Percentiles rank a stretch among this genome's conserved stretches.
phyloP scores from a whole-genome alignment of 2,797 vertebrate species.

The Malacoctenus gilli region DNA sequence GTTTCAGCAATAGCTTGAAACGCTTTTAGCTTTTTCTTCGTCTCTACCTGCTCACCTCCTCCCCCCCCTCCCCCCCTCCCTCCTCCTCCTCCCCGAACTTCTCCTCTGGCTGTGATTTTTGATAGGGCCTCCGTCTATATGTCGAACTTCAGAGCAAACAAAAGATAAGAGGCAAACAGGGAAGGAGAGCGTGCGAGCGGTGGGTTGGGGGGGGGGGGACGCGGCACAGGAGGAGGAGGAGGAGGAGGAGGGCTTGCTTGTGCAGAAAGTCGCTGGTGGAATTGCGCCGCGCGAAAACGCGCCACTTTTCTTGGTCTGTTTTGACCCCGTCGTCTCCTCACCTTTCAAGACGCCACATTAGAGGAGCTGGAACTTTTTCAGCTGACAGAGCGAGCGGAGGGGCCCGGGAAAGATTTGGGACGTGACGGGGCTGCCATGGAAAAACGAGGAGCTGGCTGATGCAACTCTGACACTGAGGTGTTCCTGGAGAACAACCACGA shows the following conservation, averaged over 20 bases:
- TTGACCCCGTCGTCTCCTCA: constrained; percentile 58
- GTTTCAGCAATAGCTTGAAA: constrained; percentile 97
- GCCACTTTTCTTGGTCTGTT: constrained; percentile 52
- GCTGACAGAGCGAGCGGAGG: constrained; percentile 47
- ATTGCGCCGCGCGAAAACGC: constrained; percentile 54
- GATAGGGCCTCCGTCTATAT: constrained; percentile 72
- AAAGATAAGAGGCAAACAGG: constrained; percentile 55
- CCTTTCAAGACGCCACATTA: constrained; percentile 56
- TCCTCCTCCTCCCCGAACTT: constrained; percentile 19
- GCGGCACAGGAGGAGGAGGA: neutral
- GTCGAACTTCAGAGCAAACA: constrained; percentile 75
- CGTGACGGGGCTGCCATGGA: constrained; percentile 28
- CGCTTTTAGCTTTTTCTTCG: constrained; percentile 78
- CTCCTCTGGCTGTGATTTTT: constrained; percentile 83
- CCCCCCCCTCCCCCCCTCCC: no score
- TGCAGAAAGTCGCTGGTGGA: constrained; percentile 52
- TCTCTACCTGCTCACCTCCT: constrained; percentile 66
- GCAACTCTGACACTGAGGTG: constrained; percentile 31
- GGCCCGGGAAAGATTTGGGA: constrained; percentile 32
- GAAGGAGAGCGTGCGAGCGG: constrained; percentile 1
- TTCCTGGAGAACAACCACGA: constrained; percentile 7
- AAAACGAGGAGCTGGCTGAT: constrained; percentile 33
- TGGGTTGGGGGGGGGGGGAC: neutral
- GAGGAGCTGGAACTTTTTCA: constrained; percentile 52
- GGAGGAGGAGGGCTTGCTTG: constrained; percentile 53